Evolutionary conservation across 1,140 invertebrate species (phyloP).

Genomic region (Pachyrhynchus sulphureomaculatus): DNA sequence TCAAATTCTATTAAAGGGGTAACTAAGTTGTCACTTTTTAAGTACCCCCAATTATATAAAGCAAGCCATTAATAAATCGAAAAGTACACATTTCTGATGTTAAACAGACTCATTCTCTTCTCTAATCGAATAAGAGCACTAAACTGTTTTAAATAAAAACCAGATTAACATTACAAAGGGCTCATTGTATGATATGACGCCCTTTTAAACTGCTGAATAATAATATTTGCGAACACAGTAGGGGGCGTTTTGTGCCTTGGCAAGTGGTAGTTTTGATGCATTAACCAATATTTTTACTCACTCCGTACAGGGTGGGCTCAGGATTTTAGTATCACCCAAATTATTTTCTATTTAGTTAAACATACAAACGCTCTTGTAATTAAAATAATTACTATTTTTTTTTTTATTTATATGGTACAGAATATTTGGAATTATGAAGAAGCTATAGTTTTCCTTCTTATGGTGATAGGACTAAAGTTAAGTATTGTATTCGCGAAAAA

Average conservation of each 20-base stretch:
- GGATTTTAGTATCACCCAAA: no score
- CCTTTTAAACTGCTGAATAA: constrained; percentile 21
- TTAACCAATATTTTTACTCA: not conserved
- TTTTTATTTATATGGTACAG: no score
- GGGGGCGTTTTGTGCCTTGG: not conserved
- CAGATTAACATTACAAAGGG: constrained; percentile 18
- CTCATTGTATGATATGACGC: constrained; percentile 4
- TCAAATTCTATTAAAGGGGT: not conserved
- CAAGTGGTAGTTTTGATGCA: not conserved
- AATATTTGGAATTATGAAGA: no score
- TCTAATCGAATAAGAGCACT: constrained; percentile 11
- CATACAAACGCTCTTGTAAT: no score
- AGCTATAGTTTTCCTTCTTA: no score
- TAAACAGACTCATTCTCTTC: not conserved
- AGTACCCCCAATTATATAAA: not conserved
- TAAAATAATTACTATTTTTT: no score
- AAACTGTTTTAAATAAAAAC: constrained; percentile 13
- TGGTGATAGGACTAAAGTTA: no score
- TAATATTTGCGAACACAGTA: constrained; percentile 14
- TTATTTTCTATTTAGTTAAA: no score
- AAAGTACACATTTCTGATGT: not conserved
- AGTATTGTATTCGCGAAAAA: no score
- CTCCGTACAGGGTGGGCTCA: no score
- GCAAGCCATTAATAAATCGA: not conserved
- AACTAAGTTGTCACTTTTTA: not conserved